Percentiles rank a stretch among this genome's conserved stretches.
phyloP scores from a whole-genome alignment of 2,113 vertebrate genomes.

The Scolopax mira region DNA sequence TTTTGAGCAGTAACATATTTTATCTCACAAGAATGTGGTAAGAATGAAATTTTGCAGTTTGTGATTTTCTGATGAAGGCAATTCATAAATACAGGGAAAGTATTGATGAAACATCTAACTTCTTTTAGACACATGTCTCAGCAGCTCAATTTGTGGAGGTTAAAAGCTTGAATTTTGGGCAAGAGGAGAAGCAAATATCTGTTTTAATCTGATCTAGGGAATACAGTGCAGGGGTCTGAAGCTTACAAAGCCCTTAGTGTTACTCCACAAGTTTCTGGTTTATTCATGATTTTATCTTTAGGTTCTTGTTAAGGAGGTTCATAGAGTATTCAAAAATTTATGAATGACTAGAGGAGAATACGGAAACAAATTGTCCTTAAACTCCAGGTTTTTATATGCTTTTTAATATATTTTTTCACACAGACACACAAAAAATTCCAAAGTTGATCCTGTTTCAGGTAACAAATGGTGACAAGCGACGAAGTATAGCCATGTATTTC shows the following conservation, averaged over 20 bases:
- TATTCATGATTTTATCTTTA: not conserved
- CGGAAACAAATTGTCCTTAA: not conserved
- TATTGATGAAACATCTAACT: not conserved
- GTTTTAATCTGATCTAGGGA: not conserved
- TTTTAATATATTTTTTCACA: not conserved
- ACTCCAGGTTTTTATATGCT: accelerated
- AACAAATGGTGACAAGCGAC: not conserved
- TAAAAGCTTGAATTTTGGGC: not conserved
- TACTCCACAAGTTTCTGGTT: not conserved
- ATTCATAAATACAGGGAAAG: not conserved
- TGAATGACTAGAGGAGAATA: not conserved
- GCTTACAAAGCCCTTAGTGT: not conserved
- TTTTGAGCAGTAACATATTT: not conserved
- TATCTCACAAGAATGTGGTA: not conserved
- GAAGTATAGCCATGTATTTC: not conserved
- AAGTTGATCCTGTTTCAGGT: not conserved
- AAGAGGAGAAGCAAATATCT: not conserved
- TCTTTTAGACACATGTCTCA: not conserved
- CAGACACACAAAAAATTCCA: too few relatives aligned
- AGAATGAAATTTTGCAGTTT: not conserved
- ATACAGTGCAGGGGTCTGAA: not conserved
- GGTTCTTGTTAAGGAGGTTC: not conserved
- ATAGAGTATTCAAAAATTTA: not conserved
- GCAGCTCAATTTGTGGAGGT: not conserved
- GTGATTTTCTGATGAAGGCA: not conserved